Conservation (phyloP, 2,888 invertebrate genomes). For the Ectemnius cavifrons region DNA sequence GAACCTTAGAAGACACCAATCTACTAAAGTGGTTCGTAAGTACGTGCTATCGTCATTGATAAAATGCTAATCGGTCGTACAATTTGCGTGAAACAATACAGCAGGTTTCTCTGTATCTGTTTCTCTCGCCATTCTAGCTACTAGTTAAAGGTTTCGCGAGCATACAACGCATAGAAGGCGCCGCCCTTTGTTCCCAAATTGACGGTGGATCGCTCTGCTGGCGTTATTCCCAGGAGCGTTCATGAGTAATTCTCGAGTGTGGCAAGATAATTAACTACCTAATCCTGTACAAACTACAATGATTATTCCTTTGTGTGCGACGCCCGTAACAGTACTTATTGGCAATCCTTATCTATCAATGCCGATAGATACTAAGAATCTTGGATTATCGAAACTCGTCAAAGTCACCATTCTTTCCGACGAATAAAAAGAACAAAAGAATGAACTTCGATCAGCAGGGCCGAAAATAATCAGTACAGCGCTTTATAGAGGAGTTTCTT, state of each 20-base stretch:
- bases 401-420: no score
- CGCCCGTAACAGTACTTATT: no score
- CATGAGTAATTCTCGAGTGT: not conserved
- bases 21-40: no score
- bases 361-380: no score
- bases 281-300: not conserved
- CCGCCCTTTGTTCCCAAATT: slow-evolving; percentile 4
- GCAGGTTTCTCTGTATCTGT: not conserved
- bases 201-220: not conserved
- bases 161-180: not conserved
- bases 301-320: not conserved
- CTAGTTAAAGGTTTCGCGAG: not conserved
- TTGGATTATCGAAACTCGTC: no score
- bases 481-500: slow-evolving; percentile 35
- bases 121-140: not conserved
- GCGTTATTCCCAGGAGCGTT: not conserved
- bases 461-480: slow-evolving; percentile 38
- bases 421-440: no score
- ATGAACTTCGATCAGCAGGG: no score
- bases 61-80: no score
- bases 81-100: not conserved
- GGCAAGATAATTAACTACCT: not conserved
- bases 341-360: no score
- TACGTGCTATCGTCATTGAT: no score
- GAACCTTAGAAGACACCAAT: no score